Evolutionary conservation across 2,113 vertebrate genomes (phyloP).

Genomic region (Ciconia maguari): DNA sequence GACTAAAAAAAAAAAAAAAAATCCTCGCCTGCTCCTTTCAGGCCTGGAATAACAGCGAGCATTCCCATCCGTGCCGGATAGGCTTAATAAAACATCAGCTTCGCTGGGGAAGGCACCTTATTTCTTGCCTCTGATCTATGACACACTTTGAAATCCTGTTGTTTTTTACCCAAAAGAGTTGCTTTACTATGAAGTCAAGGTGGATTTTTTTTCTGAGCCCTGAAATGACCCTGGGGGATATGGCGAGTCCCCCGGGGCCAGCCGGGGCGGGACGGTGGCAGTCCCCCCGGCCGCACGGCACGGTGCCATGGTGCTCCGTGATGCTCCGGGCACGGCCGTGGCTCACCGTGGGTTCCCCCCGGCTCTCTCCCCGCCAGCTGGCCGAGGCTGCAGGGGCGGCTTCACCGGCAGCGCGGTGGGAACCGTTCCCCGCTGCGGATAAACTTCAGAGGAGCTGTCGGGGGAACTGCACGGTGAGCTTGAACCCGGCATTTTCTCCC

Average conservation of each 20-base stretch:
- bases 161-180: neutral
- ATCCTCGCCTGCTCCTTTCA: neutral
- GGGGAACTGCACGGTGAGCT: neutral
- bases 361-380: neutral
- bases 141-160: neutral
- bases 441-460: neutral
- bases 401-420: accelerated
- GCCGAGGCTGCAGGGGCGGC: neutral
- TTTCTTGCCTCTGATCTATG: neutral
- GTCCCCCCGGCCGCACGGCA: accelerated
- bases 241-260: accelerated
- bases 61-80: neutral
- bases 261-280: neutral
- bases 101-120: neutral
- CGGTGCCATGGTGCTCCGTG: accelerated
- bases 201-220: neutral
- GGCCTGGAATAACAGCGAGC: neutral
- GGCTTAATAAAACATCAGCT: neutral
- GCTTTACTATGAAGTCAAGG: neutral
- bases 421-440: neutral
- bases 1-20: neutral
- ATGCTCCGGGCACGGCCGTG: accelerated
- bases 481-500: accelerated
- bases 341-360: neutral
- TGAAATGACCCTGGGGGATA: neutral